Base-by-base conservation (phyloP, 2,797 vertebrate genomes). In the Dermochelys coriacea region DNA sequence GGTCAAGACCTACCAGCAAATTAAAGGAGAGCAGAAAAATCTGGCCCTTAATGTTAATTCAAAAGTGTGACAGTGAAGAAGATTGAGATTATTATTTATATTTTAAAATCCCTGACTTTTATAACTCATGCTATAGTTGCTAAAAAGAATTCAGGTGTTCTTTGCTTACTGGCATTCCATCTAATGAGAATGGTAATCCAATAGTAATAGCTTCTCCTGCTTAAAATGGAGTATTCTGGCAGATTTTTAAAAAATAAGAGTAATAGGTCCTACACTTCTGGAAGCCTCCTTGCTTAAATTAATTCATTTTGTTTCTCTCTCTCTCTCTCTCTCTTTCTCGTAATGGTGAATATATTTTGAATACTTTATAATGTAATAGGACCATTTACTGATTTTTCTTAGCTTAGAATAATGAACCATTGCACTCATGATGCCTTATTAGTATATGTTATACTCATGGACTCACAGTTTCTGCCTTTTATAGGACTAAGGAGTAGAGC, bases 61-160 rank as follows among this genome's bases (percentile, higher is more conserved):
- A 93, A 93, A 88, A 90, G 3, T 21, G 50, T 25, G 2, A n/a
- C 12, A 64, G 0, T 71, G 12, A 83, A 15, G 55, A 7, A 89
- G 80, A 0, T 34, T 80, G 12, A 45, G 12, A 61, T 90, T 91
- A 78, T 85, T 96, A 94, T 94, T 52, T 4, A 84, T 88, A 82
- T 78, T n/a, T 31, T 59, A 85, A 45, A 71, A n/a, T 89, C 57
- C 41, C 47, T 6, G 47, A 8, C 27, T 49, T 84, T 10, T 75
- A 5, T 27, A 90, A 88, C 82, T 84, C 83, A 86, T 52, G 57
- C 9, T 83, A 2, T 27, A n/a, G 49, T 52, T 31, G 52, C 3
- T 3, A 64, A 41, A 25, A 81, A 85, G 54, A 90, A 55, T 0
- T 27, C 10, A 34, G 6, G 2, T 8, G 29, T 78, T 92, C 88